Evolutionary conservation across 2,888 invertebrate species (phyloP), one percentile per base, ranked within the genome.

Genomic region (Polydrusus tereticollis): DNA sequence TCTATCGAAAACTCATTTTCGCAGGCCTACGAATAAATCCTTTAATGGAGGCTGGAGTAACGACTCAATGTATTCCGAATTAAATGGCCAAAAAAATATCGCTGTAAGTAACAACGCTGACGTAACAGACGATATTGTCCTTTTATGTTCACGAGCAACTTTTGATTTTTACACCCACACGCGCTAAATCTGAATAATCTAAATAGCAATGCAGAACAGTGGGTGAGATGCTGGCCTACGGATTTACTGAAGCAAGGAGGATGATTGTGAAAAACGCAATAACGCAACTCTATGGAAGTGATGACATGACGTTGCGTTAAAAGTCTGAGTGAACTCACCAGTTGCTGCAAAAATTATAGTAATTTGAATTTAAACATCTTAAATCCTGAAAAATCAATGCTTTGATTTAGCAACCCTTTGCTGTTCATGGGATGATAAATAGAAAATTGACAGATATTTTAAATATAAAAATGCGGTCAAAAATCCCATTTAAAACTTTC

Each of bases 161-260:
- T 62, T 52, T 57, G 63, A n/a, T n/a, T 36, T 38, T 7, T 8
- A 45, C 64, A 58, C 70, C 70, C 29, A 70, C 64, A 43, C 52
- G 26, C 29, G 16, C 65, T 58, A 45, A 69, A 64, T 45, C 36
- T 45, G 70, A 70, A 64, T 70, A 64, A 64, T 55, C 64, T 65
- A 71, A 71, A 71, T 66, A 71, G 52, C 47, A 47, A 65, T 66
- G 65, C 71, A 71, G 43, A 59, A 66, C 66, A 66, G 71, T 71
- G 55, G 71, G 71, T 45, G 71, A 66, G 59, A 47, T 14, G 33
- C 20, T 38, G 45, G 66, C 60, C 71, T 62, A 66, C 71, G 43
- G 64, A 65, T 69, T 55, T 57, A 12, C 45, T 69, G n/a, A 55
- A 69, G 50, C 62, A 52, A 43, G 43, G 33, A 45, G 6, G 45